Base-by-base conservation (phyloP, 2,888 invertebrate species). In the Hydriomena furcata region DNA sequence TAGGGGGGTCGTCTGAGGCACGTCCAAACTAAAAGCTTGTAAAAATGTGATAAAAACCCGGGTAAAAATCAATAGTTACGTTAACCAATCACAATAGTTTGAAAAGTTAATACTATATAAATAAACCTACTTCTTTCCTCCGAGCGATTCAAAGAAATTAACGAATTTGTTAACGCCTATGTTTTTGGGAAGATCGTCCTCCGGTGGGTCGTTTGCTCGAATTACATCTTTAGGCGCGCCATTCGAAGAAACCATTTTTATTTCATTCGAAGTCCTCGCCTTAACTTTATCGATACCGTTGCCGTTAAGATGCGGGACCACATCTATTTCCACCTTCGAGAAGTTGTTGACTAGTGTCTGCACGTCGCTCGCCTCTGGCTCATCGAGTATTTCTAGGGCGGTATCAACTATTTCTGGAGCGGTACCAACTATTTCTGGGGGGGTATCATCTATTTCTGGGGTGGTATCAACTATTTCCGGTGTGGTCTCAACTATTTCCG, bases 111-210 rank as follows among this genome's bases (percentile, higher is more conserved):
- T 10, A 34, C n/a, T 31, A 31, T 6, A 23, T 11, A 10, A 38
- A 17, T 32, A 31, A 11, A n/a, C 21, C 76, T 76, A 88, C 78
- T 90, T 90, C 47, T 88, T 89, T 1, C 84, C 85, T 1, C 89
- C 89, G 8, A 90, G 81, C 7, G 88, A 87, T 56, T 90, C 90
- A 42, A 90, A 90, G 72, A 90, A 90, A 58, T 88, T 90, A 0
- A 90, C 90, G 51, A 90, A 90, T 52, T 88, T 90, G 52, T 89
- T 90, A 0, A 90, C 90, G 0, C 90, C 90, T 60, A 90, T 90
- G 27, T 90, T 90, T 40, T 90, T 90, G 1, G 90, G 90, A 5
- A 90, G 55, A 60, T 90, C 90, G 12, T 90, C 89, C 62, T 90
- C 90, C 0, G 89, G 90, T 0, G 90, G 90, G 28, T 90, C 90